phyloP scores from a whole-genome alignment of 2,888 invertebrate genomes.

The Dasysyrphus albostriatus region DNA sequence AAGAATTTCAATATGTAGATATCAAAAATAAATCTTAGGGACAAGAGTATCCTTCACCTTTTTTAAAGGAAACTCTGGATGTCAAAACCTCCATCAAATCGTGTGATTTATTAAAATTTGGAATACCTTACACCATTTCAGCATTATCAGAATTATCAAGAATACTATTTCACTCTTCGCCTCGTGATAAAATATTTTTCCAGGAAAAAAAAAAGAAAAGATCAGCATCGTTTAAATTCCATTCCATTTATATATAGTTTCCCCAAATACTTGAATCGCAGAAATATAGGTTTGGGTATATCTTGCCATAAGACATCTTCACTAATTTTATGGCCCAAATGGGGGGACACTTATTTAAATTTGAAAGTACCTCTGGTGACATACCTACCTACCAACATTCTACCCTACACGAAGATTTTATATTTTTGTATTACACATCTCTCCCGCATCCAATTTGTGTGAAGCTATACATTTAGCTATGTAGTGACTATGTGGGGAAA shows the following conservation, averaged over 20 bases:
- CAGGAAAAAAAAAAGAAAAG: not conserved
- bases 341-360: conserved; percentile 14
- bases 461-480: not conserved
- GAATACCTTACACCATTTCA: not conserved
- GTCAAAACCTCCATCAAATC: not conserved
- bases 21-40: too few species aligned
- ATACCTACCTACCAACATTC: not conserved
- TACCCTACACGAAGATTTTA: not conserved
- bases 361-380: conserved; percentile 2
- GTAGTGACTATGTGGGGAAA: conserved; percentile 12
- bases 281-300: too few species aligned
- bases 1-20: too few species aligned
- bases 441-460: conserved; percentile 45
- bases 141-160: not conserved
- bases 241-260: not conserved
- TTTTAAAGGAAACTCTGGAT: not conserved
- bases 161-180: not conserved
- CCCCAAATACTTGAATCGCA: not conserved
- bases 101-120: not conserved
- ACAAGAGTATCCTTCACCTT: too few species aligned
- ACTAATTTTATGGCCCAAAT: conserved; percentile 14
- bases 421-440: not conserved
- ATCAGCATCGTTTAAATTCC: not conserved
- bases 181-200: not conserved
- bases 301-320: not conserved